Evolutionary conservation across 2,888 invertebrate species (phyloP).

Genomic region (Meloe dianella): DNA sequence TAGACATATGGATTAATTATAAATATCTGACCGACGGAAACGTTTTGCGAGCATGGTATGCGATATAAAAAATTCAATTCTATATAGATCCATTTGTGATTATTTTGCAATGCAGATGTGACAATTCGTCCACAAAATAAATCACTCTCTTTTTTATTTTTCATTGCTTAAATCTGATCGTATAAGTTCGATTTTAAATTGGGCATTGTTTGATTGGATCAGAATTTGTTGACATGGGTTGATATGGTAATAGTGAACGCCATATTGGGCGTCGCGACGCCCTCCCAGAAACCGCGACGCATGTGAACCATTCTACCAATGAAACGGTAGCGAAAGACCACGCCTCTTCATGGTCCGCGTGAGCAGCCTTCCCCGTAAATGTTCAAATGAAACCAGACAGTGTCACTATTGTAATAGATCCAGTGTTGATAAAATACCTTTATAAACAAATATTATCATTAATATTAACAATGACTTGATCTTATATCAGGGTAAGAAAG

Average conservation of each 20-base stretch:
- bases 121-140: constrained; percentile 3
- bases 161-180: too few relatives aligned
- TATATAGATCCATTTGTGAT: constrained; percentile 14
- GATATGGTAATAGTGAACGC: constrained; percentile 25
- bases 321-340: constrained; percentile 41
- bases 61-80: constrained; percentile 31
- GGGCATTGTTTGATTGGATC: too few relatives aligned
- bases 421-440: not conserved
- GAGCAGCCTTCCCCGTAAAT: constrained; percentile 39
- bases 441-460: too few relatives aligned
- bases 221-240: not conserved
- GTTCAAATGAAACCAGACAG: not conserved
- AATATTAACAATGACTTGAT: not conserved
- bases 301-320: constrained; percentile 47
- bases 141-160: not conserved
- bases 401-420: not conserved
- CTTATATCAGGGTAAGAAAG: not conserved
- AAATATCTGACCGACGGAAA: constrained; percentile 21
- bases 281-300: constrained; percentile 47
- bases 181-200: too few relatives aligned
- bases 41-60: constrained; percentile 33
- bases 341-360: constrained; percentile 44
- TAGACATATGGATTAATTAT: not conserved
- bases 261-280: constrained; percentile 52
- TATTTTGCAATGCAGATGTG: constrained; percentile 8